Percentiles rank a stretch among this genome's conserved stretches.
Conservation (phyloP, 2,113 vertebrate genomes). For the Tragelaphus imberbis region DNA sequence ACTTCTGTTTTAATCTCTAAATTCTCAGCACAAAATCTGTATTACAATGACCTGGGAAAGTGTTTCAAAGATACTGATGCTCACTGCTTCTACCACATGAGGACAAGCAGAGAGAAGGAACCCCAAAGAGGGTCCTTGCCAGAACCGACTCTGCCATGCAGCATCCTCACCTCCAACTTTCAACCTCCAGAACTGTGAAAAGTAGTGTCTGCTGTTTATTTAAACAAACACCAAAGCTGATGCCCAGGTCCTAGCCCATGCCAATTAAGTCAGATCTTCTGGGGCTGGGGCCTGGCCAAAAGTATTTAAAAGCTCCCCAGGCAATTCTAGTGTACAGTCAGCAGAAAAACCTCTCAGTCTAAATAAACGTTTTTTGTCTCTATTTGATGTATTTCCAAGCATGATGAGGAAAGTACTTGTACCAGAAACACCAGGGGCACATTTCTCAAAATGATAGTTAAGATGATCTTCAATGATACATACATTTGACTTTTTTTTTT, state of each 20-base stretch:
- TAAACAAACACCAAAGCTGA: background rate
- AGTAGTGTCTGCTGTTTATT: background rate
- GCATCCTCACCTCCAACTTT: background rate
- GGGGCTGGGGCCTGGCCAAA: background rate
- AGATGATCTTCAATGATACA: background rate
- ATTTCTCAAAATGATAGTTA: background rate
- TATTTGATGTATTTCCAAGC: background rate
- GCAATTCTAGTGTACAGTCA: background rate
- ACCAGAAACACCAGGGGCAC: background rate
- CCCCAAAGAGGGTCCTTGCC: background rate
- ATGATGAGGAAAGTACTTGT: background rate
- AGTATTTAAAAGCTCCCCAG: background rate
- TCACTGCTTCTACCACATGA: background rate
- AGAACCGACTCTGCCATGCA: background rate
- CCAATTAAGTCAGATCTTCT: background rate
- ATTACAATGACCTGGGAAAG: background rate
- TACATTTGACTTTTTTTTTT: background rate
- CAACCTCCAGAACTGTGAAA: background rate
- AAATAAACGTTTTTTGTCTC: background rate
- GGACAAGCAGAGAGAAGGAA: background rate
- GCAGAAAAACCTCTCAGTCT: background rate
- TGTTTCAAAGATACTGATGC: conserved; percentile 11
- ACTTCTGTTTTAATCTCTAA: background rate
- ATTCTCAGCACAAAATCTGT: background rate
- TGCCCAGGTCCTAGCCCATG: background rate